Evolutionary conservation across 2,888 invertebrate species (phyloP).

Genomic region (Melanchra persicariae): DNA sequence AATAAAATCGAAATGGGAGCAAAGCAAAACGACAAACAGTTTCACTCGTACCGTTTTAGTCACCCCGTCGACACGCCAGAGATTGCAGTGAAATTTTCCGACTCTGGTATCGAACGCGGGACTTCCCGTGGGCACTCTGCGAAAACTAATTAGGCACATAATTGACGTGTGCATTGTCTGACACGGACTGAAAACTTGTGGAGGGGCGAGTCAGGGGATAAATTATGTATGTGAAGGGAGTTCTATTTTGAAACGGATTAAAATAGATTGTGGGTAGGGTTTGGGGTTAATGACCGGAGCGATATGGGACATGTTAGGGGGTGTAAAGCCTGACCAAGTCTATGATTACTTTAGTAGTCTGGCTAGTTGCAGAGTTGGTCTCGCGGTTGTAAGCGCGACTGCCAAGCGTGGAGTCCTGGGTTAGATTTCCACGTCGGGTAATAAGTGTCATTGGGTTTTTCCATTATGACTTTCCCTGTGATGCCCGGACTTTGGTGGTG

Average conservation of each 20-base stretch:
- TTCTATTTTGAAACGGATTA: slow-evolving; percentile 11
- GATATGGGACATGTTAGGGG: neutral
- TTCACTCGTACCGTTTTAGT: slow-evolving; percentile 39
- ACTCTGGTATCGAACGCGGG: neutral
- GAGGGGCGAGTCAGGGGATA: neutral
- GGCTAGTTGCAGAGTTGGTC: too few relatives aligned
- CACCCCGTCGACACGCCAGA: slow-evolving; percentile 37
- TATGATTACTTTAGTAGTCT: neutral
- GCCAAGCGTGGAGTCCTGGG: too few relatives aligned
- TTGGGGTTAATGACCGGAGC: neutral
- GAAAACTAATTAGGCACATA: slow-evolving; percentile 47
- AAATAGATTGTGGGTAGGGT: neutral
- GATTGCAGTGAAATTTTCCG: slow-evolving; percentile 47
- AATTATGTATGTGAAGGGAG: slow-evolving; percentile 1
- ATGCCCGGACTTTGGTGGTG: too few relatives aligned
- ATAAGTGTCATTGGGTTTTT: too few relatives aligned
- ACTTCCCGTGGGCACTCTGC: slow-evolving; percentile 32
- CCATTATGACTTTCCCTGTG: too few relatives aligned
- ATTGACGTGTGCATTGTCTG: slow-evolving; percentile 49
- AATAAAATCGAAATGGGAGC: slow-evolving; percentile 39
- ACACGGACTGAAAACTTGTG: slow-evolving; percentile 27
- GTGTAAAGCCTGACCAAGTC: neutral
- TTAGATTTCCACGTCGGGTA: too few relatives aligned
- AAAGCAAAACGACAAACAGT: slow-evolving; percentile 35
- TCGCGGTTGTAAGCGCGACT: too few relatives aligned